Percentiles rank a stretch among this genome's conserved stretches.
These are phyloP conservation scores for Temnothorax unifasciatus DNA, from an alignment of 2,888 invertebrate species.

Conservation along the genomic window DNA sequence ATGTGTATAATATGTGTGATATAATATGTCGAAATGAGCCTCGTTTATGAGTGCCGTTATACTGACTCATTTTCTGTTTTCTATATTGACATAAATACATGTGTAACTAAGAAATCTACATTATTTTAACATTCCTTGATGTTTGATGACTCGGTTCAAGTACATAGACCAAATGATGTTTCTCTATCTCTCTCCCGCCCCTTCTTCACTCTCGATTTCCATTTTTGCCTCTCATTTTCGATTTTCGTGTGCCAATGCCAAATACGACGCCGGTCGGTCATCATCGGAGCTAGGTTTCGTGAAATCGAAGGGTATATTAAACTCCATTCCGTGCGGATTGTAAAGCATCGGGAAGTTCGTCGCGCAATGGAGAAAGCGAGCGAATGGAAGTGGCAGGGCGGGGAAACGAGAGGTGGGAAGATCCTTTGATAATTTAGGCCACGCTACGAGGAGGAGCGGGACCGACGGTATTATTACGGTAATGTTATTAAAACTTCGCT, in stretches of 20 bases:
- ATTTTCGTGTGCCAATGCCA: constrained; percentile 5
- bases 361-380: constrained; percentile 66
- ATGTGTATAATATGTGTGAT: too few species aligned
- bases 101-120: not conserved
- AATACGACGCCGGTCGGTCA: not conserved
- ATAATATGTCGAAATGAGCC: not conserved
- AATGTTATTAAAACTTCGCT: constrained; percentile 81
- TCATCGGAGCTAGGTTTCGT: constrained; percentile 55
- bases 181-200: not conserved
- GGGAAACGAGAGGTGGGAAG: constrained; percentile 59
- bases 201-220: not conserved
- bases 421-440: constrained; percentile 79
- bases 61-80: constrained; percentile 8
- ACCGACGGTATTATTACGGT: constrained; percentile 79
- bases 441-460: constrained; percentile 72
- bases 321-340: constrained; percentile 42
- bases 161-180: not conserved
- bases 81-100: not conserved
- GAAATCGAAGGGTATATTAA: constrained; percentile 66
- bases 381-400: constrained; percentile 32
- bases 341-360: constrained; percentile 51
- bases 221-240: constrained; percentile 3
- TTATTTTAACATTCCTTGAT: not conserved
- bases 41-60: not conserved
- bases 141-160: not conserved